phyloP scores from a whole-genome alignment of 2,797 vertebrate species.

The Bradypus variegatus region DNA sequence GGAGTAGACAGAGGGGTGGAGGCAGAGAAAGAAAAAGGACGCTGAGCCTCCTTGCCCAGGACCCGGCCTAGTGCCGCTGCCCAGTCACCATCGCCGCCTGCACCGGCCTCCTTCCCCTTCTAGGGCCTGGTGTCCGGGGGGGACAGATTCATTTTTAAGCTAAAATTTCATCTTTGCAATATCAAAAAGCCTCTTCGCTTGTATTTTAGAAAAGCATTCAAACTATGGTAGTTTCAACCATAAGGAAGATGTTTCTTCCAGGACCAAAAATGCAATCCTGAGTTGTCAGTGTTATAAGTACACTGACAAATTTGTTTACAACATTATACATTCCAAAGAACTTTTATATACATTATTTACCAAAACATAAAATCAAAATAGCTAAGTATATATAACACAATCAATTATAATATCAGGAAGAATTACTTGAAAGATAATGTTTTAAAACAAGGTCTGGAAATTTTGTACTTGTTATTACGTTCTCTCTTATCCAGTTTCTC shows the following conservation, averaged over 20 bases:
- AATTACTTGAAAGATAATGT: neutral
- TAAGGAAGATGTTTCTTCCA: neutral
- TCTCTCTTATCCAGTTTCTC: neutral
- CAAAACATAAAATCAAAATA: neutral
- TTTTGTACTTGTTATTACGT: neutral
- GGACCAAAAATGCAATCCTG: neutral
- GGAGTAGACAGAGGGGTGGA: constrained; percentile 36
- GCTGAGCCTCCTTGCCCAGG: constrained; percentile 16
- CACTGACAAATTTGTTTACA: too few species aligned
- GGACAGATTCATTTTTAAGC: neutral
- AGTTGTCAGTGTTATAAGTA: neutral
- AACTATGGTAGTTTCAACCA: neutral
- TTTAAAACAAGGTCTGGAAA: neutral
- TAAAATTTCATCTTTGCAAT: neutral
- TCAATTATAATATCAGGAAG: neutral
- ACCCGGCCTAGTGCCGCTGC: constrained; percentile 31
- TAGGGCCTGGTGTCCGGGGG: neutral
- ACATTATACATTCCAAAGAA: neutral
- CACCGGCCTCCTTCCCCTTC: neutral
- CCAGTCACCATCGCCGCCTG: constrained; percentile 50
- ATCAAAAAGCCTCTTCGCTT: neutral
- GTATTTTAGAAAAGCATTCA: neutral
- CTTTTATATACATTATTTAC: neutral
- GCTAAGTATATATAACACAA: neutral
- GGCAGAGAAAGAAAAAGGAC: constrained; percentile 14